phyloP scores from a whole-genome alignment of 2,113 vertebrate genomes.

The Semicossyphus pulcher region DNA sequence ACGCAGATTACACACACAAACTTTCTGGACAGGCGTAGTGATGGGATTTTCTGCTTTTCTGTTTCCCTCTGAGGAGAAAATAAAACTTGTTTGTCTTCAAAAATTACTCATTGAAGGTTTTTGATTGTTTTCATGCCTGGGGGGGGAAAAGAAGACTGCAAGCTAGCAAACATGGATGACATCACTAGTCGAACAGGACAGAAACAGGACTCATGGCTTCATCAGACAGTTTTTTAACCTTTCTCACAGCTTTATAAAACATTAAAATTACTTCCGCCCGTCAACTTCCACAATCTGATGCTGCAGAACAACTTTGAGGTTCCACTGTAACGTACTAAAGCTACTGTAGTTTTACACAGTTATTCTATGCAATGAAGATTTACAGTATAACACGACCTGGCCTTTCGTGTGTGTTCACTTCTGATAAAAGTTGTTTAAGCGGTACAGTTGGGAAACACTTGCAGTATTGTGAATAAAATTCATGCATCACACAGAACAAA shows the following conservation, averaged over 20 bases:
- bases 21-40: neutral
- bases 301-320: neutral
- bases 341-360: neutral
- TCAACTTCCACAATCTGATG: neutral
- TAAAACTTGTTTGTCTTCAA: neutral
- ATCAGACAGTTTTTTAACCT: too few relatives aligned
- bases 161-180: too few relatives aligned
- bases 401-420: neutral
- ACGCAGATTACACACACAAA: constrained; percentile 4
- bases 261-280: too few relatives aligned
- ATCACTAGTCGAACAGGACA: too few relatives aligned
- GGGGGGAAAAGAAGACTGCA: too few relatives aligned
- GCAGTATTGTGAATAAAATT: neutral
- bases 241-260: too few relatives aligned
- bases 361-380: too few relatives aligned
- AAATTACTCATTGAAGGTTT: too few relatives aligned
- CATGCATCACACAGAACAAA: neutral
- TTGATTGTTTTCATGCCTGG: too few relatives aligned
- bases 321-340: neutral
- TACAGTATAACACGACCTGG: neutral
- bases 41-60: neutral
- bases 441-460: neutral
- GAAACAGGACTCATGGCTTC: too few relatives aligned
- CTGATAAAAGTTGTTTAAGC: neutral
- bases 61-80: neutral